A percentile compares a stretch with the other conserved stretches of the same genome.
phyloP scores from a whole-genome alignment of 2,113 vertebrate genomes.

The Campylomormyrus tamandua region DNA sequence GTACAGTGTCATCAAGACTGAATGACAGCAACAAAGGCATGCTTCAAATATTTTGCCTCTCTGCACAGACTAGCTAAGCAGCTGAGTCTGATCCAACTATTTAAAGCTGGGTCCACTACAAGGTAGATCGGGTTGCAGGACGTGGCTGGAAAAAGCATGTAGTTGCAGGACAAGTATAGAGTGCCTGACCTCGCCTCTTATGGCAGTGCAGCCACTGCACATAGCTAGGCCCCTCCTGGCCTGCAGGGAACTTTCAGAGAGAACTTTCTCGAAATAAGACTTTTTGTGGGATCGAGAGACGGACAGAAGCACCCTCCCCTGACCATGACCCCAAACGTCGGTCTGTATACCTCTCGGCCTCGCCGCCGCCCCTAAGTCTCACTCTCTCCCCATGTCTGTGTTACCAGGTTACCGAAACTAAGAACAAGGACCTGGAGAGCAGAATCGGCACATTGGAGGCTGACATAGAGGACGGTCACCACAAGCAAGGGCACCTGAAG shows the following conservation, averaged over 20 bases:
- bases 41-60: constrained; percentile 28
- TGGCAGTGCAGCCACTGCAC: background rate
- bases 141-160: constrained; percentile 40
- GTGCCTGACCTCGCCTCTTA: constrained; percentile 36
- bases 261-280: background rate
- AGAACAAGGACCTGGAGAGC: constrained; percentile 78
- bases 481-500: constrained; percentile 82
- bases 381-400: background rate
- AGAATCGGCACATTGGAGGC: constrained; percentile 68
- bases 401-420: constrained; percentile 73
- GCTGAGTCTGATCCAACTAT: constrained; percentile 30
- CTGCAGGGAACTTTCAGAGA: background rate
- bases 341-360: background rate
- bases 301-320: background rate
- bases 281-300: background rate
- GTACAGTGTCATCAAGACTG: constrained; percentile 25
- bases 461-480: constrained; percentile 74
- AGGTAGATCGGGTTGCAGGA: constrained; percentile 36
- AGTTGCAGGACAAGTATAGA: constrained; percentile 33
- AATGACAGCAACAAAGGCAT: constrained; percentile 44
- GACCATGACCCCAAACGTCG: background rate
- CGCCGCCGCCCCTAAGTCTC: background rate
- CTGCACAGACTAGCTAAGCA: constrained; percentile 12
- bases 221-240: background rate
- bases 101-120: constrained; percentile 36